Conservation (phyloP, 1,140 invertebrate genomes). For the Aradophagus sp. region DNA sequence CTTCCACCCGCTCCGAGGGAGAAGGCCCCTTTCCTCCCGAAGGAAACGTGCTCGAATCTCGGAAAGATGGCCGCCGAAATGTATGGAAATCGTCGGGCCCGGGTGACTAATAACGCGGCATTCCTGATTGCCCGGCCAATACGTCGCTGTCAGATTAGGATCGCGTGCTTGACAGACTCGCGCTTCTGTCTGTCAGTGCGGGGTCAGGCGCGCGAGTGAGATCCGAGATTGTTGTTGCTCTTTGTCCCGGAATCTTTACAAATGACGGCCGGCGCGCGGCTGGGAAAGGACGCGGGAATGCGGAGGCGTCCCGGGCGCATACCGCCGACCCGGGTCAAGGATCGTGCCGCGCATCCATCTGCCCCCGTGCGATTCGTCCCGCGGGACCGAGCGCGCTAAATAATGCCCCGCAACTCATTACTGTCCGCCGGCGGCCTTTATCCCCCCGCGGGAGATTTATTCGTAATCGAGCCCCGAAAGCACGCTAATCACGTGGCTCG, state of each 20-base stretch:
- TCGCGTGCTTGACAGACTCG: slow-evolving; percentile 72
- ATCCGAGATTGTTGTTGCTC: slow-evolving; percentile 66
- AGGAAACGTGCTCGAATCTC: slow-evolving; percentile 53
- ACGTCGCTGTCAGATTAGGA: slow-evolving; percentile 73
- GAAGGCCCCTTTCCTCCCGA: too few relatives aligned
- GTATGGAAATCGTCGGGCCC: slow-evolving; percentile 63
- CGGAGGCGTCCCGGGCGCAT: slow-evolving; percentile 56
- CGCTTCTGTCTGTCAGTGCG: slow-evolving; percentile 71
- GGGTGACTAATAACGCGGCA: slow-evolving; percentile 65
- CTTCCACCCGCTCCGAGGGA: too few relatives aligned
- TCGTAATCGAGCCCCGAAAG: slow-evolving; percentile 17
- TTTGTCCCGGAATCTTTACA: slow-evolving; percentile 72
- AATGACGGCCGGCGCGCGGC: slow-evolving; percentile 61
- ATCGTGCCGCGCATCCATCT: slow-evolving; percentile 63
- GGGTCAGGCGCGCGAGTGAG: slow-evolving; percentile 59
- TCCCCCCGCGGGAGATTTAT: slow-evolving; percentile 18
- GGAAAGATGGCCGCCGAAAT: slow-evolving; percentile 59
- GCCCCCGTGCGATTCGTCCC: slow-evolving; percentile 55
- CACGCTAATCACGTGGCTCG: slow-evolving; percentile 4
- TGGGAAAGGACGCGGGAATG: slow-evolving; percentile 56
- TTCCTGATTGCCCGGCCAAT: slow-evolving; percentile 62
- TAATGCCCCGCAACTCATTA: slow-evolving; percentile 49
- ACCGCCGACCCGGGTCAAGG: slow-evolving; percentile 54
- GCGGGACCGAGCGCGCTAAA: slow-evolving; percentile 45
- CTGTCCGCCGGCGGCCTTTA: slow-evolving; percentile 27